These are phyloP conservation scores for Campoplex capitator DNA, from an alignment of 2,888 invertebrate genomes.

Conservation along the genomic window DNA sequence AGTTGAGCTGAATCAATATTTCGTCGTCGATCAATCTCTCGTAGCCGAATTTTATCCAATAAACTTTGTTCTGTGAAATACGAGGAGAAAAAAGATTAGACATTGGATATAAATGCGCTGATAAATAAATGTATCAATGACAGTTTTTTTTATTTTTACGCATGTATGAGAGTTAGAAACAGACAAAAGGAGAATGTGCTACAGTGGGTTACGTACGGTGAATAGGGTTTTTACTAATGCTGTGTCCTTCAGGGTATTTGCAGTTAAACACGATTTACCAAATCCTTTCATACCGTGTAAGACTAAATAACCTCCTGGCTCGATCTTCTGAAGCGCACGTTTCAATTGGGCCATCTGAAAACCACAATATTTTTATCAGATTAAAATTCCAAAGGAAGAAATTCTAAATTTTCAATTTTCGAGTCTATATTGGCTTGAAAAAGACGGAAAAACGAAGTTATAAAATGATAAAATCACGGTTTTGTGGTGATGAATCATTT, in stretches of 20 bases:
- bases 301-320: constrained; percentile 87
- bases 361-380: background rate
- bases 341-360: constrained; percentile 86
- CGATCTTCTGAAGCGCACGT: constrained; percentile 84
- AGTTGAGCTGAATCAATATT: constrained; percentile 80
- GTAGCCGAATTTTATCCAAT: constrained; percentile 85
- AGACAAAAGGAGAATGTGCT: constrained; percentile 40
- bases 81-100: background rate
- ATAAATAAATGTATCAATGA: background rate
- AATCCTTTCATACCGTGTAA: constrained; percentile 92
- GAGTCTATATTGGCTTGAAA: background rate
- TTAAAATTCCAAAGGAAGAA: background rate
- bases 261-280: constrained; percentile 90
- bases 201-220: constrained; percentile 80
- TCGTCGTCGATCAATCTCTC: constrained; percentile 79
- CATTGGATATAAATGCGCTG: constrained; percentile 21
- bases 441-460: background rate
- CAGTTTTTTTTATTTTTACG: background rate
- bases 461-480: background rate
- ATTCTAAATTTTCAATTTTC: background rate
- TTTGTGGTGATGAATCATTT: background rate
- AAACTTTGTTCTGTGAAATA: constrained; percentile 82
- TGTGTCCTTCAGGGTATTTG: constrained; percentile 86
- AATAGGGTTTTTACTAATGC: constrained; percentile 86
- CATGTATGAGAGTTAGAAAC: constrained; percentile 39